These are phyloP conservation scores for Sparidentex hasta DNA, from an alignment of 2,797 vertebrate genomes.

Conservation along the genomic window DNA sequence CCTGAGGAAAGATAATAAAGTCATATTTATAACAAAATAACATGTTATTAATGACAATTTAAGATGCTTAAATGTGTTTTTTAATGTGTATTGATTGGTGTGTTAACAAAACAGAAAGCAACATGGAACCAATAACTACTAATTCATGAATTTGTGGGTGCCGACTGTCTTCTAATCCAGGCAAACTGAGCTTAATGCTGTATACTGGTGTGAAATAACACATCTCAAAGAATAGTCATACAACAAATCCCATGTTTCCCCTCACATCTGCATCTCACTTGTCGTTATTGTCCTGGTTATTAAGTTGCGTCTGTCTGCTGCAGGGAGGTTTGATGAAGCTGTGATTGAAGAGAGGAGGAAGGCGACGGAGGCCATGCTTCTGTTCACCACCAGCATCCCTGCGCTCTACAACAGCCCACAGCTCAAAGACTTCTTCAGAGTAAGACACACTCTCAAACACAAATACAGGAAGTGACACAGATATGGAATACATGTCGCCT, in stretches of 20 bases:
- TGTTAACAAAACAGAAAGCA: no score
- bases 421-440: constrained; percentile 94
- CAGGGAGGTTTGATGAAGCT: constrained; percentile 92
- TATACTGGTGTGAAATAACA: background rate
- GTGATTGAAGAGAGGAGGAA: constrained; percentile 92
- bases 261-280: no score
- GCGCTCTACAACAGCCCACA: constrained; percentile 95
- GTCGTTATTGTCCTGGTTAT: background rate
- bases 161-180: no score
- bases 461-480: constrained; percentile 7
- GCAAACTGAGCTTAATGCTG: no score
- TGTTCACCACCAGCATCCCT: constrained; percentile 88
- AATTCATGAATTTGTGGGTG: no score
- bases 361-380: constrained; percentile 88
- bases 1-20: no score
- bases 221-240: background rate
- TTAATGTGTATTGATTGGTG: no score
- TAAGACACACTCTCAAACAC: constrained; percentile 55
- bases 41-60: no score
- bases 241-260: background rate
- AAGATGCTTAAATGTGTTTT: no score
- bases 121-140: no score
- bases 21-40: no score
- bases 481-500: background rate
- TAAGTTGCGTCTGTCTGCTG: constrained; percentile 6